These are phyloP conservation scores for Nasonia vitripennis DNA, from an alignment of 1,140 invertebrate species.

Conservation along the genomic window DNA sequence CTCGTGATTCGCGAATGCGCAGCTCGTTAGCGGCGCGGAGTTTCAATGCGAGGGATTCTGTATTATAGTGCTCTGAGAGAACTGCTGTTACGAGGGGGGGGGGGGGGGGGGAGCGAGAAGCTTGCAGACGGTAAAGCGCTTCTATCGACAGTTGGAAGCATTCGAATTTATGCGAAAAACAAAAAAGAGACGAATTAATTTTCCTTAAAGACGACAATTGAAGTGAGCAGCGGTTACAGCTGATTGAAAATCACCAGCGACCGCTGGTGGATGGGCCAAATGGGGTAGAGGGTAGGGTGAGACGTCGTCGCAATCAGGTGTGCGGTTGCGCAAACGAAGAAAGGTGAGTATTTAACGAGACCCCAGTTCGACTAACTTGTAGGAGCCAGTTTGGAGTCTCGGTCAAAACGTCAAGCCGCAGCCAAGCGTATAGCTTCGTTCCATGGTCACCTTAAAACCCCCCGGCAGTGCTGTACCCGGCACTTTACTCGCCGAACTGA, in stretches of 20 bases:
- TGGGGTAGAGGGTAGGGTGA: too few species aligned
- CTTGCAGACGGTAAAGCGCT: too few species aligned
- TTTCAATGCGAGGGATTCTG: background rate
- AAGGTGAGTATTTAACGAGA: background rate
- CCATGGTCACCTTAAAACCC: background rate
- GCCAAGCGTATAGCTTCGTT: conserved; percentile 4
- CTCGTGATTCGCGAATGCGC: background rate
- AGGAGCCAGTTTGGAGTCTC: background rate
- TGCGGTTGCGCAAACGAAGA: too few species aligned
- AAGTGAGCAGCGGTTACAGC: too few species aligned
- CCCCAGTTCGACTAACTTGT: background rate
- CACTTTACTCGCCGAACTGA: conserved; percentile 10
- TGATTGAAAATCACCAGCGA: too few species aligned
- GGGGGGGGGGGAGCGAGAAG: too few species aligned
- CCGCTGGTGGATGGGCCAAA: too few species aligned
- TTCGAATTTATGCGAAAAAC: too few species aligned
- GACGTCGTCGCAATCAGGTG: background rate
- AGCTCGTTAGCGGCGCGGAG: conserved; percentile 1
- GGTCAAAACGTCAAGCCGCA: conserved; percentile 32
- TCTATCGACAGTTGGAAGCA: too few species aligned
- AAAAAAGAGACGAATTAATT: background rate
- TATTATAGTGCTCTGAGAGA: too few species aligned
- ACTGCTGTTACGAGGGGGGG: too few species aligned
- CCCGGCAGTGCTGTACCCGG: background rate
- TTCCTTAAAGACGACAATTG: background rate